A percentile compares a stretch with the other conserved stretches of the same genome.
Evolutionary conservation across 2,888 invertebrate species (phyloP).

Genomic region (Ormia ochracea): DNA sequence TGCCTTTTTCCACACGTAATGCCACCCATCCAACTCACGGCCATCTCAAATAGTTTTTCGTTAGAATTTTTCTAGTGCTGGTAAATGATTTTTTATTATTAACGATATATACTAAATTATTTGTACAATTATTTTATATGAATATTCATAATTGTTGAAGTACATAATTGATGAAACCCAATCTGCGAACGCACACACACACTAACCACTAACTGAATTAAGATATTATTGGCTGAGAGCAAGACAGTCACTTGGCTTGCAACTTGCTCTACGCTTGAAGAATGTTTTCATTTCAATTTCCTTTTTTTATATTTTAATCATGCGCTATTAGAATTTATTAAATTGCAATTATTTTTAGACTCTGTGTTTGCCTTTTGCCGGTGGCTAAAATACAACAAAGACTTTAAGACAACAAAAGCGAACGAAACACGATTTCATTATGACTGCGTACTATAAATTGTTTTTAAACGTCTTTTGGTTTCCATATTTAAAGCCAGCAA

Average conservation of each 20-base stretch:
- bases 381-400: conserved; percentile 15
- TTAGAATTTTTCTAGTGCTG: neutral
- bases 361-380: conserved; percentile 12
- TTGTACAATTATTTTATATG: conserved; percentile 51
- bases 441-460: conserved; percentile 30
- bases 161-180: conserved; percentile 48
- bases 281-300: neutral
- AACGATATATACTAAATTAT: conserved; percentile 50
- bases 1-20: too few relatives aligned
- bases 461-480: conserved; percentile 39
- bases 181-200: neutral
- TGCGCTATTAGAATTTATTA: conserved; percentile 59
- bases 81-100: neutral
- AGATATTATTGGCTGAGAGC: conserved; percentile 46
- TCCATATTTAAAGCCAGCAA: conserved; percentile 17
- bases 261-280: neutral
- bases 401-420: conserved; percentile 9
- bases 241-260: neutral
- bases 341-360: conserved; percentile 35
- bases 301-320: conserved; percentile 19
- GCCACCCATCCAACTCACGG: conserved; percentile 11
- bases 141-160: conserved; percentile 54
- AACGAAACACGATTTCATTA: conserved; percentile 20
- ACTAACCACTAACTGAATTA: too few relatives aligned
- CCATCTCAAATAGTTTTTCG: neutral